These are phyloP conservation scores for Solenopsis invicta DNA, from an alignment of 1,140 invertebrate genomes.

Conservation along the genomic window DNA sequence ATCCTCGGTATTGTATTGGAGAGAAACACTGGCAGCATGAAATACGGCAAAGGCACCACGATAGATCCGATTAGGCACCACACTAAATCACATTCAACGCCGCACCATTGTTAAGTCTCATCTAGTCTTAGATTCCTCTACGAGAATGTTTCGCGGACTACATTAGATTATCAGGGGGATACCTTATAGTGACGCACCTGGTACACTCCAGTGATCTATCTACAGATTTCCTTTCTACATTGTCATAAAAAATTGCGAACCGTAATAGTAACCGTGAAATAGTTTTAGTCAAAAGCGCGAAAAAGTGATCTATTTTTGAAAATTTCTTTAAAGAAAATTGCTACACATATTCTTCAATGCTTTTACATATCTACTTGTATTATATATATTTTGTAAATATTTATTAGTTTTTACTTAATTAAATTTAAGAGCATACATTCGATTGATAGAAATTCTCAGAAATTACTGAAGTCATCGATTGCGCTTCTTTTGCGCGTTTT, in stretches of 20 bases:
- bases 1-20: slow-evolving; percentile 18
- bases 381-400: no score
- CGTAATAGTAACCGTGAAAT: neutral
- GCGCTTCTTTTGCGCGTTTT: no score
- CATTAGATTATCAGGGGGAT: slow-evolving; percentile 62
- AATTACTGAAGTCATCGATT: no score
- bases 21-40: slow-evolving; percentile 54
- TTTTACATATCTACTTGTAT: no score
- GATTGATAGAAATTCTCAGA: no score
- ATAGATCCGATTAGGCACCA: slow-evolving; percentile 77
- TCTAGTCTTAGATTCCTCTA: slow-evolving; percentile 39
- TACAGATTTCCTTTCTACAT: neutral
- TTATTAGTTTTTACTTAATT: no score
- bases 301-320: no score
- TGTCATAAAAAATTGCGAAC: neutral
- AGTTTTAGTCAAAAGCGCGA: no score
- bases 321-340: no score
- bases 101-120: slow-evolving; percentile 74
- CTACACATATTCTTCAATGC: no score
- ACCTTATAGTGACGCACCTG: neutral
- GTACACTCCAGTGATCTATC: neutral
- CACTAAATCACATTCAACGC: slow-evolving; percentile 78
- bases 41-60: slow-evolving; percentile 66
- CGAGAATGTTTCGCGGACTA: slow-evolving; percentile 41
- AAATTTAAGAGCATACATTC: no score